These are phyloP conservation scores for Tetragonula carbonaria DNA, from an alignment of 2,888 invertebrate species.

Conservation along the genomic window DNA sequence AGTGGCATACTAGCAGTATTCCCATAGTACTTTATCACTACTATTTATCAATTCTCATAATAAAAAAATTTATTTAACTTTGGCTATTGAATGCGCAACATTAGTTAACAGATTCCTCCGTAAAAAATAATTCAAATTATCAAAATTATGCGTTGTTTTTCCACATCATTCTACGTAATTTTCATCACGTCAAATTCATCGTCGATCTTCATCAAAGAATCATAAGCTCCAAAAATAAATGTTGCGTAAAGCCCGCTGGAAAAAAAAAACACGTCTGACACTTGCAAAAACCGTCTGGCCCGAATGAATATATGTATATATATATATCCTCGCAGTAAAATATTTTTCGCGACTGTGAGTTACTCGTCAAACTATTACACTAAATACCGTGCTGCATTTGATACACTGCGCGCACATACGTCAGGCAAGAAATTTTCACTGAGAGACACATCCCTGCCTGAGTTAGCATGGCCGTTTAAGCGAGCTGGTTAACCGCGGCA, in stretches of 20 bases:
- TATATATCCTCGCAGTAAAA: not conserved
- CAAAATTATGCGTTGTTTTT: no score
- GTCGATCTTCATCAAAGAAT: conserved; percentile 1
- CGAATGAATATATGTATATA: not conserved
- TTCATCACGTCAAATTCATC: not conserved
- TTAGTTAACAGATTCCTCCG: no score
- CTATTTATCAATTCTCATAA: no score
- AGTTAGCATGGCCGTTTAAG: not conserved
- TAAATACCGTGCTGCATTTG: not conserved
- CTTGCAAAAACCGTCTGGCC: not conserved
- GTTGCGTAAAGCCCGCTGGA: not conserved
- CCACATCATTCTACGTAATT: no score
- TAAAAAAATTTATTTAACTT: no score
- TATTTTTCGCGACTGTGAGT: not conserved
- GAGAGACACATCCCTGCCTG: not conserved
- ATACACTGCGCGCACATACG: not conserved
- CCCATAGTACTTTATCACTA: no score
- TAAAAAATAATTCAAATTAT: no score
- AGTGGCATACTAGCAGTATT: no score
- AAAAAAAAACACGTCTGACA: not conserved
- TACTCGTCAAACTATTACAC: not conserved
- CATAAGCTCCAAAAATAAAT: conserved; percentile 1
- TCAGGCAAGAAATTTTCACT: not conserved
- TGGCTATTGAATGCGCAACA: no score
- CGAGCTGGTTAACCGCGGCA: not conserved